These are phyloP conservation scores for Phyto melanocephala DNA, from an alignment of 2,888 invertebrate species.

Conservation along the genomic window DNA sequence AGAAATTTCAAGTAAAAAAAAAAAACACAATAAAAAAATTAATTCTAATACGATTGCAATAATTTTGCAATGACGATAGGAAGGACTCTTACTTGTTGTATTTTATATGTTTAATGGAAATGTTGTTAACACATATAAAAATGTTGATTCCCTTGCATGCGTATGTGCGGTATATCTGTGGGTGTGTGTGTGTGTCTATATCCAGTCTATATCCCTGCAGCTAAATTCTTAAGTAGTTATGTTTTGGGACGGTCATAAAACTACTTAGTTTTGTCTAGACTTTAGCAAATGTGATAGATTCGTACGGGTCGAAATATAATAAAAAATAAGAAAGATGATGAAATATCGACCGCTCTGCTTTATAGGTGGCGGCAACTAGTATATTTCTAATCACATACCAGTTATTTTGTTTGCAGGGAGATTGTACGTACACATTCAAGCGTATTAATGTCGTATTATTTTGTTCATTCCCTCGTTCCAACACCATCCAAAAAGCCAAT, in stretches of 20 bases:
- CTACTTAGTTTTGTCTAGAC: too few species aligned
- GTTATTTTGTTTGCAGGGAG: too few species aligned
- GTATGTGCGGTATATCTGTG: too few species aligned
- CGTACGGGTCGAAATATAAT: too few species aligned
- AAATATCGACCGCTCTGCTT: too few species aligned
- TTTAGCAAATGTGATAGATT: too few species aligned
- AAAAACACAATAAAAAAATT: background rate
- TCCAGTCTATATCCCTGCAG: background rate
- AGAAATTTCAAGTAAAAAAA: background rate
- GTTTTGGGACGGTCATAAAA: too few species aligned
- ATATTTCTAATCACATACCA: too few species aligned
- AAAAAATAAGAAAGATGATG: too few species aligned
- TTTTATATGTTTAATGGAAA: background rate
- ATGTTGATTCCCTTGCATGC: too few species aligned
- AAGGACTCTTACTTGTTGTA: background rate
- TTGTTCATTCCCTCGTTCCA: background rate
- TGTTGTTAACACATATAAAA: background rate
- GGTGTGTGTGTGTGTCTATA: background rate
- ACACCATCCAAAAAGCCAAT: conserved; percentile 32
- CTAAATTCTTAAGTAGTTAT: too few species aligned
- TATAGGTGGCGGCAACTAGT: too few species aligned
- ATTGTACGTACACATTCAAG: conserved; percentile 4
- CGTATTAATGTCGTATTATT: conserved; percentile 31
- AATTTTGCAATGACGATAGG: background rate
- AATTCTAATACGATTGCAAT: background rate